Evolutionary conservation across 2,888 invertebrate genomes (phyloP).

Genomic region (Notocelia uddmanniana): DNA sequence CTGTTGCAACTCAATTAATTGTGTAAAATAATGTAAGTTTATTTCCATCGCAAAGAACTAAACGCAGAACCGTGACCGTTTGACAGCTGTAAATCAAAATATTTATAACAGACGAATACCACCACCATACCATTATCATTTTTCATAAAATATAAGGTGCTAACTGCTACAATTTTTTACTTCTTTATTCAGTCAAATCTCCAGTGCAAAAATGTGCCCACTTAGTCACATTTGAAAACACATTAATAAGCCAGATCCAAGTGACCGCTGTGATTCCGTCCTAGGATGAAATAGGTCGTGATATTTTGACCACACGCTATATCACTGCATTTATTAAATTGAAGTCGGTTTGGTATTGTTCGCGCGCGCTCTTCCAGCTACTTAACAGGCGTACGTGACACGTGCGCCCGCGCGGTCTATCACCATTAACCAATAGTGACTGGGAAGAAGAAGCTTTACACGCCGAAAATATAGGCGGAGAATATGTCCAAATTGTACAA

Average conservation of each 20-base stretch:
- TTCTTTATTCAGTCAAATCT: not conserved
- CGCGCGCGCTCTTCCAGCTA: not conserved
- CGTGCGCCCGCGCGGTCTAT: not conserved
- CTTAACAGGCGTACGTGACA: not conserved
- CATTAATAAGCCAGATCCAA: not conserved
- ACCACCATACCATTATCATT: not conserved
- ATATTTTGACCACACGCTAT: not conserved
- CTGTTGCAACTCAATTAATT: no score
- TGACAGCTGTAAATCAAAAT: slow-evolving; percentile 5
- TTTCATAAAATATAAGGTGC: not conserved
- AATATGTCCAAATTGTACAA: slow-evolving; percentile 3
- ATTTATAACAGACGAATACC: not conserved
- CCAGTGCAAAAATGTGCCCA: not conserved
- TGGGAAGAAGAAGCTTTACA: not conserved
- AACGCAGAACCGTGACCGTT: not conserved
- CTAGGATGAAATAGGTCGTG: not conserved
- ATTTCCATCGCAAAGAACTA: not conserved
- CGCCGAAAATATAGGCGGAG: not conserved
- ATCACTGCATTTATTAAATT: not conserved
- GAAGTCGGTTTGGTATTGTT: not conserved
- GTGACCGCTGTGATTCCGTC: not conserved
- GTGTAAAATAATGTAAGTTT: no score
- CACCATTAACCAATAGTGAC: not conserved
- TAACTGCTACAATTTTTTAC: not conserved
- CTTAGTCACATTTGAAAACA: not conserved